These are phyloP conservation scores for Anthonomus grandis DNA, from an alignment of 1,140 invertebrate species.

Conservation along the genomic window DNA sequence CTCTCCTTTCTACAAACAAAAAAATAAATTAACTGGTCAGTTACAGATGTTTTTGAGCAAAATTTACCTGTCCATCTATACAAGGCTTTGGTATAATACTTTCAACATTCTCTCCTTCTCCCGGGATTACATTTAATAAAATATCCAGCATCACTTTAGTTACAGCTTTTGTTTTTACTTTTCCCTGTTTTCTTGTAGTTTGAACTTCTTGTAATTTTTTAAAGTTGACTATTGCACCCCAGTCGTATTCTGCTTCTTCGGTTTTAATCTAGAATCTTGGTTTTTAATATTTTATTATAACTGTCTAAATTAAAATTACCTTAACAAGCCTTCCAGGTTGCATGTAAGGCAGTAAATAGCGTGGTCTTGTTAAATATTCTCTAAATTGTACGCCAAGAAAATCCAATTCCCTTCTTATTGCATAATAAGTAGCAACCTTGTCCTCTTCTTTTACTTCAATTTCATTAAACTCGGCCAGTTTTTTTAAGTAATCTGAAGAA, in stretches of 20 bases:
- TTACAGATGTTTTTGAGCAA: too few species aligned
- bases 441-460: conserved; percentile 71
- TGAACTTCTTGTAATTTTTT: conserved; percentile 62
- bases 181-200: conserved; percentile 46
- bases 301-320: conserved; percentile 52
- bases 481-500: conserved; percentile 66
- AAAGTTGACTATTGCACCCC: conserved; percentile 94
- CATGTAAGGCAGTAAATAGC: conserved; percentile 89
- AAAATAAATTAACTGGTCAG: too few species aligned
- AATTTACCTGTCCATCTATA: conserved; percentile 56
- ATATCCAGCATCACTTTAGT: conserved; percentile 76
- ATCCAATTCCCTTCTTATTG: conserved; percentile 78
- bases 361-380: conserved; percentile 76
- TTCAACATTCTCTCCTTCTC: conserved; percentile 53
- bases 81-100: conserved; percentile 63
- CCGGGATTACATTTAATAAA: conserved; percentile 67
- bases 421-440: conserved; percentile 79
- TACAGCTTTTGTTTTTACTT: conserved; percentile 56
- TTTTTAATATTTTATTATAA: neutral
- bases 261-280: conserved; percentile 68
- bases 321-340: conserved; percentile 91
- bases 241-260: conserved; percentile 86
- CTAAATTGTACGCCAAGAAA: conserved; percentile 71
- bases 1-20: conserved; percentile 62
- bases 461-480: conserved; percentile 63